Base-by-base conservation (phyloP, 2,113 vertebrate species). In the Pagrus major region DNA sequence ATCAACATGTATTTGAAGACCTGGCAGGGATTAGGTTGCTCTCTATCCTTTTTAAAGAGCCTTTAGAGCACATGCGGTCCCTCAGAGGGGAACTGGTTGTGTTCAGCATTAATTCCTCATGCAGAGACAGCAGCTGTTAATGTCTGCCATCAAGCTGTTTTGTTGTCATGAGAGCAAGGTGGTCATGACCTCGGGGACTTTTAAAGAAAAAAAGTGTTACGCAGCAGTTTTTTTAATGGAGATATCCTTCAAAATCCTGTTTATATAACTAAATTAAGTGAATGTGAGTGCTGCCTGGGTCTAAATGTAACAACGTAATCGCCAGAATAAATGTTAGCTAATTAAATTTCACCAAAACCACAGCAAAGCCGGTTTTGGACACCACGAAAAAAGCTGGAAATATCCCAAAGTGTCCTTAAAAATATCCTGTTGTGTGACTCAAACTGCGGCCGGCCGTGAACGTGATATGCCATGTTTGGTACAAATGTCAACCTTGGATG, bases 111-210 rank as follows among this genome's bases (percentile, higher is more conserved):
- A 72, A 86, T 68, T 75, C 44, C 35, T 87, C 52, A 47, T 67
- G 84, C 70, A 79, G 74, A 55, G 80, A 86, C 77, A 66, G 60
- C 82, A 86, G 74, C 71, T 91, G 85, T 2, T 85, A 56, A 23
- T 12, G 64, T 77, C 63, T 52, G 78, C 51, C 15, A 18, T 31
- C n/a, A 20, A 11, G 41, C 52, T 76, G 55, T n/a, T 47, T 58
- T 6, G 44, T 55, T 80, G 37, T 25, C 29, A 20, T 1, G 8
- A 80, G 63, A 55, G 7, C 23, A 21, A 65, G 65, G 59, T 67
- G 64, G 47, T 25, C 63, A 44, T 55, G 42, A 71, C 46, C 33
- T 25, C 44, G 0, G n/a, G 60, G 54, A 27, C 39, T 31, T n/a
- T 46, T 11, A 27, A n/a, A 42, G 12, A 23, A 65, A 35, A 47